These are phyloP conservation scores for Chymomyza procnemis DNA, from an alignment of 2,888 invertebrate species.

Conservation along the genomic window DNA sequence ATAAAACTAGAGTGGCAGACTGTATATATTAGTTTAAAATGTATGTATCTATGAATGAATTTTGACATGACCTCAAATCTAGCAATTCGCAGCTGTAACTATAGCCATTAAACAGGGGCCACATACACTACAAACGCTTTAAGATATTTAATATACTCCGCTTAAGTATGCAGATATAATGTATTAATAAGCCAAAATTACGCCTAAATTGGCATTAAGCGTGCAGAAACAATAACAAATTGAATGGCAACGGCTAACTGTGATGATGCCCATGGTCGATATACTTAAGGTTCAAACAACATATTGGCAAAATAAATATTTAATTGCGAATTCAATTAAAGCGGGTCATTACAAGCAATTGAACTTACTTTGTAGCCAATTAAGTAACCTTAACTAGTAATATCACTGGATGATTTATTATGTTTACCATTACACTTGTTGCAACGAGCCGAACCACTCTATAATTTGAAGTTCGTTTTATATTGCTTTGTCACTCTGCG, in stretches of 20 bases:
- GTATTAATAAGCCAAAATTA: slow-evolving; percentile 45
- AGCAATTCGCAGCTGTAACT: too few relatives aligned
- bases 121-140: too few relatives aligned
- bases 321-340: slow-evolving; percentile 2
- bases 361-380: slow-evolving; percentile 42
- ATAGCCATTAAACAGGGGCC: too few relatives aligned
- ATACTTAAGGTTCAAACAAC: not conserved
- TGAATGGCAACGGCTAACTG: not conserved
- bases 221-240: slow-evolving; percentile 6
- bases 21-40: too few relatives aligned
- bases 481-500: not conserved
- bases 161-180: slow-evolving; percentile 2
- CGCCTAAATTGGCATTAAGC: slow-evolving; percentile 64
- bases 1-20: too few relatives aligned
- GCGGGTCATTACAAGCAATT: slow-evolving; percentile 43
- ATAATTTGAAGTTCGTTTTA: not conserved
- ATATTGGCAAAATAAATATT: not conserved
- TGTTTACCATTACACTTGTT: not conserved
- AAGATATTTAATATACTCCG: too few relatives aligned
- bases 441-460: not conserved
- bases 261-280: not conserved
- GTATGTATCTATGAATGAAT: too few relatives aligned
- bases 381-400: not conserved
- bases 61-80: too few relatives aligned
- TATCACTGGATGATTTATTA: not conserved